Conservation (phyloP, 1,140 invertebrate species). For the Drosophila parvula region DNA sequence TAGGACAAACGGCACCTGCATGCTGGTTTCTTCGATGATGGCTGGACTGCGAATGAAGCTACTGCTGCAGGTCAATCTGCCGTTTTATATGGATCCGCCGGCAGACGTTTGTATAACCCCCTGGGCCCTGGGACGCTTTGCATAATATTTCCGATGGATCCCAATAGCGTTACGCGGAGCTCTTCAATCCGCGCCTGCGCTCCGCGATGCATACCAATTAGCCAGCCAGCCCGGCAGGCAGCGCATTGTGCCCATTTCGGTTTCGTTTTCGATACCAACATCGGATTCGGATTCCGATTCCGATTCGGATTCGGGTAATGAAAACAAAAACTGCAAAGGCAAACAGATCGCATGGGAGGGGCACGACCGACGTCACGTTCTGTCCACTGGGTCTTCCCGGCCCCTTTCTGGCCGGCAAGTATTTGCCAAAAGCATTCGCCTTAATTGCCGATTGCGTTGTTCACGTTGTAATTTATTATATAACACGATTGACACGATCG, state of each 20-base stretch:
- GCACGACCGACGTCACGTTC: constrained; percentile 37
- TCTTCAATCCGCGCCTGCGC: constrained; percentile 36
- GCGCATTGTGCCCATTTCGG: constrained; percentile 60
- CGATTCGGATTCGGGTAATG: constrained; percentile 54
- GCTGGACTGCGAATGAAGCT: constrained; percentile 66
- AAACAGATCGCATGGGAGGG: constrained; percentile 40
- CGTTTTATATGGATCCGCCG: constrained; percentile 60
- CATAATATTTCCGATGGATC: constrained; percentile 77
- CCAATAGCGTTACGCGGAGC: constrained; percentile 55
- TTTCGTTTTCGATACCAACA: constrained; percentile 55
- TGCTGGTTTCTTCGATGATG: constrained; percentile 48
- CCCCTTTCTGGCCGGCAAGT: constrained; percentile 44
- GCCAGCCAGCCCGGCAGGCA: not conserved
- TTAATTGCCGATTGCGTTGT: constrained; percentile 58
- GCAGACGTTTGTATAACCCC: constrained; percentile 53
- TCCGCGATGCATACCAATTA: constrained; percentile 70
- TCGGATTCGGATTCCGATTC: constrained; percentile 31
- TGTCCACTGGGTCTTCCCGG: constrained; percentile 66
- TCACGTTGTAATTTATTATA: constrained; percentile 67
- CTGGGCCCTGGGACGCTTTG: constrained; percentile 50
- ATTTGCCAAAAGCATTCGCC: constrained; percentile 67
- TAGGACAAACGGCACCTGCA: constrained; percentile 55
- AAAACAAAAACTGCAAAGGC: constrained; percentile 69
- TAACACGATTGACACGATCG: constrained; percentile 53
- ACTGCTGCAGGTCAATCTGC: constrained; percentile 45